Base-by-base conservation (phyloP, 2,888 invertebrate genomes). In the Cosmia pyralina region DNA sequence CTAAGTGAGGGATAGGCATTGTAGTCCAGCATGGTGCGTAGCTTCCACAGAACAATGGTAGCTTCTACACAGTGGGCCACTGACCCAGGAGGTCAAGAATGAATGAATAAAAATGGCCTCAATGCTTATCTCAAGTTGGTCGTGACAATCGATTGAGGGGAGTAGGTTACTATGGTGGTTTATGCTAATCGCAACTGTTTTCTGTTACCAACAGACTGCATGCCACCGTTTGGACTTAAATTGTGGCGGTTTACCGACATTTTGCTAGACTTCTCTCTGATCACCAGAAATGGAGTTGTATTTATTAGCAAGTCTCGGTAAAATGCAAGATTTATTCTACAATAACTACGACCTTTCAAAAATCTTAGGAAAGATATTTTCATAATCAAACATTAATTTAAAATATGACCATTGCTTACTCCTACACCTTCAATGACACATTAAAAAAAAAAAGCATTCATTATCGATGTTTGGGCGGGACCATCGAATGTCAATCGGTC, bases 401-500 rank as follows among this genome's bases (percentile, higher is more conserved):
- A 67, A 55, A 38, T 17, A 60, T 60, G 17, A 46, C 11, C 17
- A 22, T 62, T 46, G n/a, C 19, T 17, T 55, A 65, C 17, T 62
- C 7, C 50, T 53, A 63, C 19, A 77, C 10, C 53, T 55, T 62
- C 55, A 74, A 68, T 68, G 59, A 55, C 52, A 69, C 44, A 34
- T 41, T 22, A 8, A 34, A 38, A 38, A 63, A 77, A 72, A 77
- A 67, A 66, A 48, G 1, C 15, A 46, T 62, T 44, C 1, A 28
- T 83, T 86, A 84, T 88, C 86, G 85, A 89, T 86, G 78, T 84
- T 84, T 84, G 86, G 88, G 89, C 87, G 89, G 87, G 87, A 84
- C 90, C 86, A 93, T 92, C 91, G 93, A 94, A 94, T 95, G 95
- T 96, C 95, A 95, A 93, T 93, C 93, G 96, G 95, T 93, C 95